Evolutionary conservation across 2,888 invertebrate genomes (phyloP).

Genomic region (Athetis lepigone): DNA sequence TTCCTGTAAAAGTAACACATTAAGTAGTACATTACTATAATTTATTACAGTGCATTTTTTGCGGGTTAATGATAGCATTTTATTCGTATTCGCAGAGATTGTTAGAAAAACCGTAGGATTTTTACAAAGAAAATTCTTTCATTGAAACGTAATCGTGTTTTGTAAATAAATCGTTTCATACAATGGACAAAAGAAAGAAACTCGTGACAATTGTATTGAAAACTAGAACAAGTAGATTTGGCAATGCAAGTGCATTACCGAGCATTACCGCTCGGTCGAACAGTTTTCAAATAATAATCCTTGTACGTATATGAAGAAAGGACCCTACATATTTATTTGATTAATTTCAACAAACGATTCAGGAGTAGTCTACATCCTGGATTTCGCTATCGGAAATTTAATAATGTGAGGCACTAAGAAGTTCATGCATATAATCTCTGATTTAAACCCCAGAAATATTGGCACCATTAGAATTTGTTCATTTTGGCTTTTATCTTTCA

Average conservation of each 20-base stretch:
- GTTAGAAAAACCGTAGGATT: neutral
- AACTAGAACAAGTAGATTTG: conserved; percentile 43
- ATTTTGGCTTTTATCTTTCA: no score
- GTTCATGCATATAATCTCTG: no score
- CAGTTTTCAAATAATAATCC: conserved; percentile 53
- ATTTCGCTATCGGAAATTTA: no score
- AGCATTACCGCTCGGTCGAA: no score
- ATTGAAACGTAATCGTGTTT: conserved; percentile 30
- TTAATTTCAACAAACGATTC: neutral
- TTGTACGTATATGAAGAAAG: conserved; percentile 6
- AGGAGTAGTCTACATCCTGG: neutral
- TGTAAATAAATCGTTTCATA: conserved; percentile 28
- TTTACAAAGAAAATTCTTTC: conserved; percentile 2
- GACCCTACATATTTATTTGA: neutral
- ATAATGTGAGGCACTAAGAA: no score
- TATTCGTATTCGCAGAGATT: neutral
- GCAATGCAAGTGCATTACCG: conserved; percentile 26
- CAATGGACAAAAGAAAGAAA: conserved; percentile 51
- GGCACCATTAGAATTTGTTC: no score
- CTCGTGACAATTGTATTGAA: conserved; percentile 32
- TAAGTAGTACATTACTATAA: neutral
- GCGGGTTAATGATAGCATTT: neutral
- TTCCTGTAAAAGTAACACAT: neutral
- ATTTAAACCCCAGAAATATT: no score
- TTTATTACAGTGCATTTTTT: neutral